These are phyloP conservation scores for Trichosurus vulpecula DNA, from an alignment of 2,797 vertebrate species.

Conservation along the genomic window DNA sequence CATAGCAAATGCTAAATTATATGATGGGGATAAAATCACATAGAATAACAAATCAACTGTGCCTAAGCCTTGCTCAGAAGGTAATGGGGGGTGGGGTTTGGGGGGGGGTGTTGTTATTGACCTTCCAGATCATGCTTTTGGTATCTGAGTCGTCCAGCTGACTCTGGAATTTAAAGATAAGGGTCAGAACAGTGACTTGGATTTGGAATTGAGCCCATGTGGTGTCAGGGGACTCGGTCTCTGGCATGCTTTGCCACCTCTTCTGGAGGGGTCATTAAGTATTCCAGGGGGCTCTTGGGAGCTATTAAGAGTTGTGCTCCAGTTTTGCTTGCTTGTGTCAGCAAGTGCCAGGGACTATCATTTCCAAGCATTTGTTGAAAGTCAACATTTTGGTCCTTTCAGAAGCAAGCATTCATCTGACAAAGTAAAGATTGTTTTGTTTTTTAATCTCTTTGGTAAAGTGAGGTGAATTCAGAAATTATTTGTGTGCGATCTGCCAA, in stretches of 20 bases:
- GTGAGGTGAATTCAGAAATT: conserved; percentile 62
- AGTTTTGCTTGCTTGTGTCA: conserved; percentile 53
- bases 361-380: conserved; percentile 46
- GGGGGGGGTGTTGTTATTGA: not conserved
- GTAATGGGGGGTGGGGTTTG: not conserved
- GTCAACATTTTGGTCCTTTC: conserved; percentile 63
- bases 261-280: not conserved
- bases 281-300: not conserved
- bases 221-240: not conserved
- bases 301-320: conserved; percentile 36
- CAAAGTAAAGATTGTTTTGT: conserved; percentile 44
- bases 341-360: conserved; percentile 40
- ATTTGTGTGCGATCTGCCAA: conserved; percentile 40
- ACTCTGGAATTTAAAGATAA: not conserved
- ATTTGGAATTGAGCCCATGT: not conserved
- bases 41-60: not conserved
- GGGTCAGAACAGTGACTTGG: not conserved
- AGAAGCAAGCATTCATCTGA: conserved; percentile 63
- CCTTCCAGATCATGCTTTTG: not conserved
- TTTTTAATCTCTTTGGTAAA: conserved; percentile 32
- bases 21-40: not conserved
- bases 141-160: not conserved
- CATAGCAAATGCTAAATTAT: not conserved
- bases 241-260: not conserved
- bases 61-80: not conserved